Evolutionary conservation across 2,113 vertebrate species (phyloP).

Genomic region (Bambusicola thoracicus): DNA sequence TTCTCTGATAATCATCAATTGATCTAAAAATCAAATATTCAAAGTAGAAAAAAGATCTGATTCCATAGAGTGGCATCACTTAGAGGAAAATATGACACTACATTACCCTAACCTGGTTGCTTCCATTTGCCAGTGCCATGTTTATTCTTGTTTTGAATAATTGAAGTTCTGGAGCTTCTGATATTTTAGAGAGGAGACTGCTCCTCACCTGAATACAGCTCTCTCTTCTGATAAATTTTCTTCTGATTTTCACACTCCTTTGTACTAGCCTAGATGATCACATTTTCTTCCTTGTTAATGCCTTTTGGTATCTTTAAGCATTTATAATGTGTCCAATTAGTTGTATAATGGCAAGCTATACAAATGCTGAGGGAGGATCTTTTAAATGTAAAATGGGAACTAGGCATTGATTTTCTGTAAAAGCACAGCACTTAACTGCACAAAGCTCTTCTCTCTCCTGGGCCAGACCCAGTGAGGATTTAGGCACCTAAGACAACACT

Average conservation of each 20-base stretch:
- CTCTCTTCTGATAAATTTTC: not conserved
- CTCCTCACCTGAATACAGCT: not conserved
- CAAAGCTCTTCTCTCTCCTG: not conserved
- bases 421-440: slow-evolving; percentile 56
- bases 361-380: not conserved
- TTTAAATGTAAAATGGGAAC: slow-evolving; percentile 11
- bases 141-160: not conserved
- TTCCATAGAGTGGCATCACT: not conserved
- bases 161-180: not conserved
- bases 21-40: not conserved
- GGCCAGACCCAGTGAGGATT: slow-evolving; percentile 37
- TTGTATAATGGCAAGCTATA: not conserved
- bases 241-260: not conserved
- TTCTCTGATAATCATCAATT: not conserved
- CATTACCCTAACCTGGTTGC: not conserved
- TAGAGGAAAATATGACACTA: not conserved
- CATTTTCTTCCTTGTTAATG: slow-evolving; percentile 1
- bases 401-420: slow-evolving; percentile 59
- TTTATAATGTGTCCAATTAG: slow-evolving; percentile 7
- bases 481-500: slow-evolving; percentile 9
- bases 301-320: not conserved
- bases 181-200: not conserved
- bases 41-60: not conserved
- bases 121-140: not conserved
- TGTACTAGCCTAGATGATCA: not conserved